Base-by-base conservation (phyloP, 2,113 vertebrate genomes). In the Benitochromis conjunctus region DNA sequence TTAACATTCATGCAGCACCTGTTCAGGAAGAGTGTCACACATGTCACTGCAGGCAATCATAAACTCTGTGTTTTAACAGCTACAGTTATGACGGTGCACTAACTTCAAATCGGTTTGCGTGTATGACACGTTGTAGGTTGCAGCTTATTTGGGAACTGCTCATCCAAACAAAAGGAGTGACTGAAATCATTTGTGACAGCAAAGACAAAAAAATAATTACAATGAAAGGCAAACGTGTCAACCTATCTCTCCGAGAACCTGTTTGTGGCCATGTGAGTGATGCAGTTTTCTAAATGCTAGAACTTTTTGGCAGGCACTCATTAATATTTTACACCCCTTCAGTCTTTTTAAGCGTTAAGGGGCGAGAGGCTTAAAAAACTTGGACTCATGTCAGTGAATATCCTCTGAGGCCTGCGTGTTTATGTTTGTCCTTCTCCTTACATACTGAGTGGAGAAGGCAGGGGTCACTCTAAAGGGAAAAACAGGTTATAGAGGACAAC, bases 251-350 rank as follows among this genome's bases (percentile, higher is more conserved):
- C 38, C 6, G 13, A 71, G 13, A 4, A 71, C 21, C 34, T 0
- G 2, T 10, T 71, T 71, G 26, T 26, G 66, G n/a, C 13, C 1
- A 0, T 10, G 38, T 71, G 66, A 46, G 0, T 18, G 41, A 46
- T 71, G 41, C n/a, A 46, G 38, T 46, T 26, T 71, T 46, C 38
- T 26, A 71, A 46, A 71, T 26, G 38, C 41, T 71, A 71, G 36
- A 69, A 24, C 2, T 6, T 69, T 43, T 24, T 69, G 36, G 64
- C 36, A 69, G 38, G 0, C 5, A 0, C 5, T 0, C 46, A 34
- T 53, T 53, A 76, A 76, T 51, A 76, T 51, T 51, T 76, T 18
- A 76, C 43, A 76, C 7, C 18, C 21, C 8, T 46, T 46, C 41
- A 46, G 13, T 26, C 13, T 71, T 24, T 43, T 46, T 43, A 26